Evolutionary conservation across 2,888 invertebrate genomes (phyloP), one percentile per base, ranked within the genome.

Genomic region (Caprella mutica): DNA sequence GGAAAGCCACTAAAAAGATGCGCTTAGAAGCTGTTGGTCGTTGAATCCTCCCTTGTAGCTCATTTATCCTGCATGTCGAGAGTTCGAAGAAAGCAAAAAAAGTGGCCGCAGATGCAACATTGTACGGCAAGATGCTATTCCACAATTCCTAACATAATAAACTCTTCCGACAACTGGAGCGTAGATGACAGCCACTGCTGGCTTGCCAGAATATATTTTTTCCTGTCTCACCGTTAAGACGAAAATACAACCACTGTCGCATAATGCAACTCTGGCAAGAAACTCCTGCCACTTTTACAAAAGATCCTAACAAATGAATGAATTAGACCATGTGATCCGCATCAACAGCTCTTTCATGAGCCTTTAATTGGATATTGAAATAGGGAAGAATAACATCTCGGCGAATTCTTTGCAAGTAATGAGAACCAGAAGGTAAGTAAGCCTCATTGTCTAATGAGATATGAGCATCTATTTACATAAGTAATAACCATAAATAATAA

Each of bases 81-180:
- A n/a, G n/a, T n/a, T n/a, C n/a, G n/a, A n/a, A n/a, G n/a, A n/a
- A n/a, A n/a, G n/a, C n/a, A n/a, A n/a, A n/a, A n/a, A n/a, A n/a
- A n/a, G n/a, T n/a, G n/a, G n/a, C n/a, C n/a, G n/a, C n/a, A n/a
- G n/a, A n/a, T n/a, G n/a, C n/a, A n/a, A n/a, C n/a, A n/a, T n/a
- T n/a, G n/a, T n/a, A n/a, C n/a, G n/a, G n/a, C n/a, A n/a, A n/a
- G n/a, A n/a, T n/a, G n/a, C n/a, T n/a, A n/a, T n/a, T n/a, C n/a
- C 48, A 48, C 48, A 48, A 48, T 48, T 48, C 48, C 48, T 29
- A 24, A 24, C 48, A 48, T 30, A 48, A 48, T 48, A 48, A 48
- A 48, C 48, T 30, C 48, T 30, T 48, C 48, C 30, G 48, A 30
- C 29, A 48, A 48, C 48, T 48, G 48, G 48, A 29, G 29, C 48